Percentiles rank a stretch among this genome's conserved stretches.
These are phyloP conservation scores for Turnix velox DNA, from an alignment of 2,113 vertebrate species.

Conservation along the genomic window DNA sequence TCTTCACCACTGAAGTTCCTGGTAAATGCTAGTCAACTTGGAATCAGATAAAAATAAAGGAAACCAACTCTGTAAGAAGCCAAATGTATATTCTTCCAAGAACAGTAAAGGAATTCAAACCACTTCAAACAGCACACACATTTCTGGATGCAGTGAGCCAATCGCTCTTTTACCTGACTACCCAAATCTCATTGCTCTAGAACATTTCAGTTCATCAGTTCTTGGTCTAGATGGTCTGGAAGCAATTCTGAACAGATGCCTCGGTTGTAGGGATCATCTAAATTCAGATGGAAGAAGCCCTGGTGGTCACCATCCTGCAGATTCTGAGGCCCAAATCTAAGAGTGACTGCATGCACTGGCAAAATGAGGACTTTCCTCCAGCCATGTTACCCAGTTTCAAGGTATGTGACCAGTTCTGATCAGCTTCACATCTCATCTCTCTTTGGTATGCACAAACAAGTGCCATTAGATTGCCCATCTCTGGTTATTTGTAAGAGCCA, in stretches of 20 bases:
- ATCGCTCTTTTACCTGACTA: constrained; percentile 22
- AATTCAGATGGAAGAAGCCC: not conserved
- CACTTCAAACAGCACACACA: constrained; percentile 26
- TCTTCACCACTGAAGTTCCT: constrained; percentile 28
- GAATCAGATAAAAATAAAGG: constrained; percentile 45
- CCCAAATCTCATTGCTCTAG: not conserved
- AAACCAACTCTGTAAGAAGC: constrained; percentile 27
- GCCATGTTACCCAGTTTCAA: not conserved
- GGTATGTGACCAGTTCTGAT: not conserved
- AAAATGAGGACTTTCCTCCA: not conserved
- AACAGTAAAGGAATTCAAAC: constrained; percentile 49
- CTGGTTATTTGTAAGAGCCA: not conserved
- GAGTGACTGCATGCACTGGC: not conserved
- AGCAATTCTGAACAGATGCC: constrained; percentile 29
- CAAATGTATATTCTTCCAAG: constrained; percentile 24
- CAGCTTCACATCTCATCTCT: constrained; percentile 26
- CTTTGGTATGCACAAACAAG: constrained; percentile 71
- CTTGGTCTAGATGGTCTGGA: constrained; percentile 40
- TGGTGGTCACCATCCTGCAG: not conserved
- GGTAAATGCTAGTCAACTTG: not conserved
- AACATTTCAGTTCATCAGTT: constrained; percentile 17
- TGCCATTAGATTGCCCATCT: not conserved
- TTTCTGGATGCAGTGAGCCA: constrained; percentile 23
- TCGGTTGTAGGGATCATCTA: constrained; percentile 3
- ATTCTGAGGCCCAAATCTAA: not conserved